Evolutionary conservation across 2,113 vertebrate genomes (phyloP).

Genomic region (Bos taurus): ARS-UCD2.0 NC_037337.1:47528001-47528500

Average conservation of each 20-base stretch:
- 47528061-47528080: not conserved
- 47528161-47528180: not conserved
- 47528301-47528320: not conserved
- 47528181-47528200: not conserved
- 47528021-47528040: not conserved
- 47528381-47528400: not conserved
- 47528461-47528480: not conserved
- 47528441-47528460: not conserved
- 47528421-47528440: not conserved
- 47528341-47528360: not conserved
- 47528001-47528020: not conserved
- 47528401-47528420: not conserved
- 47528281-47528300: not conserved
- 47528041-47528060: not conserved
- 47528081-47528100: not conserved
- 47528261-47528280: not conserved
- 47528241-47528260: not conserved
- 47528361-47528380: too few species aligned
- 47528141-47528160: not conserved
- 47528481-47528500: too few species aligned
- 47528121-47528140: not conserved
- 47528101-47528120: not conserved
- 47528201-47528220: not conserved
- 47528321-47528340: accelerated
- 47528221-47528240: not conserved